Percentiles rank a stretch among this genome's conserved stretches.
phyloP scores from a whole-genome alignment of 2,797 vertebrate species.

The Vireo griseus region DNA sequence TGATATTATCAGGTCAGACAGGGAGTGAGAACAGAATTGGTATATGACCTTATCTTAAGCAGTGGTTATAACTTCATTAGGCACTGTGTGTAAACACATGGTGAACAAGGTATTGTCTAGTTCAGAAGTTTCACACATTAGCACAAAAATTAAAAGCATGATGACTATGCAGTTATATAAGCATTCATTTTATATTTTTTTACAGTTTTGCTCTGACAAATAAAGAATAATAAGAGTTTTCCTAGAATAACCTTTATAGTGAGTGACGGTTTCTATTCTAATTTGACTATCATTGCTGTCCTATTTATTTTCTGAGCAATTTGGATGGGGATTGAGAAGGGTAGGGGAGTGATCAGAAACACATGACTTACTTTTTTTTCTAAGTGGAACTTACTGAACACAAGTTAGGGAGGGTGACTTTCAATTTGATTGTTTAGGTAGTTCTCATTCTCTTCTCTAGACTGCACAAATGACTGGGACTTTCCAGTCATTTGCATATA shows the following conservation, averaged over 20 bases:
- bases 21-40: background rate
- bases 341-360: background rate
- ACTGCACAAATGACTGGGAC: conserved; percentile 66
- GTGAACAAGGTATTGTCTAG: background rate
- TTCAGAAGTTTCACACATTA: background rate
- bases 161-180: background rate
- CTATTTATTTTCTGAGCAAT: background rate
- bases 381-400: conserved; percentile 9
- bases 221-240: background rate
- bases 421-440: conserved; percentile 45
- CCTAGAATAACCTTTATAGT: background rate
- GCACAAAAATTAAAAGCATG: background rate
- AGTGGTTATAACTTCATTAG: background rate
- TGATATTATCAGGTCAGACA: background rate
- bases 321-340: background rate
- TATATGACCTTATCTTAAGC: background rate
- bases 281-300: background rate
- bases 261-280: background rate
- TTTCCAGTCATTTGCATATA: conserved; percentile 79
- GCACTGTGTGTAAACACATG: background rate
- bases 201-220: background rate
- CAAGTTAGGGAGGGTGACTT: conserved; percentile 33
- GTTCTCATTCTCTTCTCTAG: conserved; percentile 42
- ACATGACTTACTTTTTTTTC: background rate
- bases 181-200: background rate